These are phyloP conservation scores for Sebastes cheni DNA, from an alignment of 2,797 vertebrate species.

Conservation along the genomic window DNA sequence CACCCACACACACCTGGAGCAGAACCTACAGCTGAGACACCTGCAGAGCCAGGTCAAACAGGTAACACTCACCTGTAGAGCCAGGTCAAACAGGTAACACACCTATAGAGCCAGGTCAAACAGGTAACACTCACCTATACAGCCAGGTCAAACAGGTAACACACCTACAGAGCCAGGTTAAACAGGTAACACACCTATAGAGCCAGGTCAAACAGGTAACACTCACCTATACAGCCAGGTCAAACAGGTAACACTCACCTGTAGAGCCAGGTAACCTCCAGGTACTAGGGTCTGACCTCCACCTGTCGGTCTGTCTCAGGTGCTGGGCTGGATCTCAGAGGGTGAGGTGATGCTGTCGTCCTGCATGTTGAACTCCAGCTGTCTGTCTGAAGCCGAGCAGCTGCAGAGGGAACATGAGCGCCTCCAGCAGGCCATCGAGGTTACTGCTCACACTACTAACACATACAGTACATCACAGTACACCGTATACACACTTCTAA, in stretches of 20 bases:
- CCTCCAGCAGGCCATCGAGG: constrained; percentile 98
- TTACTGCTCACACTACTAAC: constrained; percentile 52
- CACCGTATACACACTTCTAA: too few species aligned
- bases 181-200: too few species aligned
- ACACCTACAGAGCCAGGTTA: too few species aligned
- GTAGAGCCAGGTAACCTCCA: too few species aligned
- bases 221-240: accelerated
- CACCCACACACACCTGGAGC: constrained; percentile 94
- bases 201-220: too few species aligned
- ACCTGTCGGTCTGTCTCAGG: constrained; percentile 76
- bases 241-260: too few species aligned
- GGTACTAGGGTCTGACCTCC: too few species aligned
- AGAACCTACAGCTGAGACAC: constrained; percentile 95
- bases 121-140: background rate
- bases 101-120: background rate
- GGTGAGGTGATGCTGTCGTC: constrained; percentile 97
- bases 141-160: background rate
- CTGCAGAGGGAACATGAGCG: constrained; percentile 97
- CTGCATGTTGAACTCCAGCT: constrained; percentile 94
- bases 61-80: constrained; percentile 87
- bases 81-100: constrained; percentile 84
- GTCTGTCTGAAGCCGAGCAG: constrained; percentile 95
- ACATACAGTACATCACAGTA: too few species aligned
- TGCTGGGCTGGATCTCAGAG: constrained; percentile 97
- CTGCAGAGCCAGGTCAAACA: constrained; percentile 93